A percentile compares a stretch with the other conserved stretches of the same genome.
These are phyloP conservation scores for Ctenopoma kingsleyae DNA, from an alignment of 2,797 vertebrate species.

Conservation along the genomic window DNA sequence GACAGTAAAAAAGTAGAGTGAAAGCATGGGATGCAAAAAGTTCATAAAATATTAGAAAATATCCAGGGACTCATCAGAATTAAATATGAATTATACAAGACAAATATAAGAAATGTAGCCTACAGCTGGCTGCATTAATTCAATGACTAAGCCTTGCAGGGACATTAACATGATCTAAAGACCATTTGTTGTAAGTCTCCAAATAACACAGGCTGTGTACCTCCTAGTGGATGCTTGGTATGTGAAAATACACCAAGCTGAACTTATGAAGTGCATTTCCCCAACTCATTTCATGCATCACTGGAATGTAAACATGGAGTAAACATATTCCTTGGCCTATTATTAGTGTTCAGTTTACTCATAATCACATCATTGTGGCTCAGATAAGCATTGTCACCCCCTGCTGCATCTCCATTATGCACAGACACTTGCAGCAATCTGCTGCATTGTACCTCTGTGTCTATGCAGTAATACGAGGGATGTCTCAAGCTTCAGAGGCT, in stretches of 20 bases:
- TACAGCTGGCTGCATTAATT: slow-evolving; percentile 65
- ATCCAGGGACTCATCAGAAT: slow-evolving; percentile 70
- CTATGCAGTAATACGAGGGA: slow-evolving; percentile 51
- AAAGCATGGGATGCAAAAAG: slow-evolving; percentile 82
- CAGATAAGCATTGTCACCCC: slow-evolving; percentile 76
- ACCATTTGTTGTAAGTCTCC: slow-evolving; percentile 65
- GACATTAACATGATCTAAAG: slow-evolving; percentile 63
- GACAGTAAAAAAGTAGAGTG: slow-evolving; percentile 80
- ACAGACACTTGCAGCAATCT: slow-evolving; percentile 57
- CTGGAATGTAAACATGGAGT: slow-evolving; percentile 86
- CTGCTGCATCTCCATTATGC: slow-evolving; percentile 60
- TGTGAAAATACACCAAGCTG: slow-evolving; percentile 66
- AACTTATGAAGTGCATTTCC: slow-evolving; percentile 67
- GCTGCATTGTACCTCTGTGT: slow-evolving; percentile 61
- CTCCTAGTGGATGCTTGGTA: slow-evolving; percentile 63
- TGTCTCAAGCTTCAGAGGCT: slow-evolving; percentile 63
- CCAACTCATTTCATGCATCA: slow-evolving; percentile 69
- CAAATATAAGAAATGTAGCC: slow-evolving; percentile 69
- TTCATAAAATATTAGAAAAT: slow-evolving; percentile 84
- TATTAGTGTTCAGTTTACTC: slow-evolving; percentile 80
- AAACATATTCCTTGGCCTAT: slow-evolving; percentile 85
- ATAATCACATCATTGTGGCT: slow-evolving; percentile 74
- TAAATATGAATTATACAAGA: slow-evolving; percentile 82
- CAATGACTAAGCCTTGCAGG: slow-evolving; percentile 71
- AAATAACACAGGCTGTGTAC: slow-evolving; percentile 72